Base-by-base conservation (phyloP, 2,113 vertebrate species). In the Cephalophus harveyi region DNA sequence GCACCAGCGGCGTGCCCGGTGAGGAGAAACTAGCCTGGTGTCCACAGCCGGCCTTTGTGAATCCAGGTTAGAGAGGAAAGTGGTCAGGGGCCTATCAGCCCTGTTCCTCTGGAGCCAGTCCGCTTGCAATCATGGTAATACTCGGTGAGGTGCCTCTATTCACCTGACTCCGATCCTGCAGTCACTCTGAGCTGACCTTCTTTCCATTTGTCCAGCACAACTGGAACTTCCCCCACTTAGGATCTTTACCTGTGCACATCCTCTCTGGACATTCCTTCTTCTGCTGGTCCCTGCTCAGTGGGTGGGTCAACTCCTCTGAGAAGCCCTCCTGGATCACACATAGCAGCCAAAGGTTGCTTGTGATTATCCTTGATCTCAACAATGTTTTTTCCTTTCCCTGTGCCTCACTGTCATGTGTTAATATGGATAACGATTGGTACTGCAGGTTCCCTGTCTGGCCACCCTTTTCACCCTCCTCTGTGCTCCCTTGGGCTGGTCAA, bases 401-500 rank as follows among this genome's bases (percentile, higher is more conserved):
- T 21, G 59, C 7, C 13, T 57, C 19, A 27, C 28, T 2, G 2
- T 43, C 33, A 11, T 64, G 11, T 43, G 48, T 55, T 30, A n/a
- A 50, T 25, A 55, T 30, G 48, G 50, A 2, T 54, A 30, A 9
- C 0, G 1, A 1, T 2, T 3, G 2, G 16, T 8, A 5, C 46
- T 2, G 16, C 36, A 14, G 7, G 2, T n/a, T 30, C 27, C 50
- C 21, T 17, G 1, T 30, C 27, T 16, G 21, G 3, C 25, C 36
- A n/a, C 21, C 52, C 46, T 46, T 83, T 7, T 33, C 10, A 8
- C 21, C 0, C 3, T 87, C 28, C 59, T 64, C 87, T 25, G 1
- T 59, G 87, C 11, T 52, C 64, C 40, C 5, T 8, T 27, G 33
- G 82, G 14, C 62, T 33, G 55, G 33, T 40, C 27, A 4, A 2